Base-by-base conservation (phyloP, 2,888 invertebrate species). In the Cataglyphis livida region DNA sequence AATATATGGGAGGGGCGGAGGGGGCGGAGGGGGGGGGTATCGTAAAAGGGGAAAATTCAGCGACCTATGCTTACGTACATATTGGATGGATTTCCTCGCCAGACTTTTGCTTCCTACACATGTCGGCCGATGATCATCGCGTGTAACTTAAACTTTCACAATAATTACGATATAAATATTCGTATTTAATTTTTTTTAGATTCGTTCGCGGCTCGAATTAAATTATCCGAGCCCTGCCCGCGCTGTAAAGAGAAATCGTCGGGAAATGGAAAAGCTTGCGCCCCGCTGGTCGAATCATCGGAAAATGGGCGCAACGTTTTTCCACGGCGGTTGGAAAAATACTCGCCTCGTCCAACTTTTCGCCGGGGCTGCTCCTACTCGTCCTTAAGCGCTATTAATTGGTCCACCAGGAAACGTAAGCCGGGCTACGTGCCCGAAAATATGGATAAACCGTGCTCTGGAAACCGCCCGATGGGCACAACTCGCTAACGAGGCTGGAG, bases 331-430 rank as follows among this genome's bases (percentile, higher is more conserved):
- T 18, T 10, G 54, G 12, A 28, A 5, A 76, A 54, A 68, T 76
- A 57, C 68, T 57, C 57, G 41, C 12, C 57, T n/a, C 10, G 38
- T 44, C 76, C 41, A 78, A 78, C 71, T 78, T 78, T 78, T 70
- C 44, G 59, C 32, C 7, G 59, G 32, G 21, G 28, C 32, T 32
- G 32, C 18, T 59, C 70, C 21, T 32, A 32, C 41, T 68, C 57
- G 21, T 21, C 32, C 32, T 44, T 79, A 79, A 79, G 51, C 78
- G 78, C 78, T 71, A 79, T 79, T 79, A 79, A 79, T 79, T 79
- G 78, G 44, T 44, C 78, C 78, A 35, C 44, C 38, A 44, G 78
- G 78, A 61, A 61, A 41, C 71, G 41, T 78, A 70, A 78, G 78
- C 73, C 68, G 44, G 44, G 44, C 21, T 32, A n/a, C 25, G 38